Conservation (phyloP, 2,113 vertebrate genomes). For the Microtus richardsoni region DNA sequence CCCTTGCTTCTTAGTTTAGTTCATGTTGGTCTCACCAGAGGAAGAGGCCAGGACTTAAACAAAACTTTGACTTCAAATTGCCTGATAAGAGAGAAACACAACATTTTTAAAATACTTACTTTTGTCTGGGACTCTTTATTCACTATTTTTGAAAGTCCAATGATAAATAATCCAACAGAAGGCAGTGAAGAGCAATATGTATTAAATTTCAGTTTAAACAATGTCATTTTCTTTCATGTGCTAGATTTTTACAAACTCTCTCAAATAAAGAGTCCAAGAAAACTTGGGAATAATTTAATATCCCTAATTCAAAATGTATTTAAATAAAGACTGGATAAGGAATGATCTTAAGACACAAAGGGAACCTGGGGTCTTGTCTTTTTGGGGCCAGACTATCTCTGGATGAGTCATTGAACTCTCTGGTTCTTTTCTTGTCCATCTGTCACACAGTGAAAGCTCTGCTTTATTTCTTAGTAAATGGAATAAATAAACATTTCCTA, state of each 20-base stretch:
- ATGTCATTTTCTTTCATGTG: constrained; percentile 17
- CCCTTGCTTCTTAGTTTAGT: neutral
- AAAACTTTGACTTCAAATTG: neutral
- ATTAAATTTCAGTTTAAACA: constrained; percentile 31
- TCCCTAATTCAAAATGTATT: neutral
- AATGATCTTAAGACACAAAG: constrained; percentile 1
- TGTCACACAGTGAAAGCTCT: constrained; percentile 61
- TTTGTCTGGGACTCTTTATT: constrained; percentile 48
- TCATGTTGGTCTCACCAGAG: neutral
- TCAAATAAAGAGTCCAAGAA: constrained; percentile 37
- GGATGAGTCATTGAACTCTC: constrained; percentile 47
- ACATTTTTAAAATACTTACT: constrained; percentile 9
- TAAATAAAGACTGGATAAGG: constrained; percentile 40
- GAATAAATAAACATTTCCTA: constrained; percentile 67
- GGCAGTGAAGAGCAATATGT: neutral
- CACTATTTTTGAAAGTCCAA: constrained; percentile 29
- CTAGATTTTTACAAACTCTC: constrained; percentile 48
- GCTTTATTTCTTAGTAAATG: constrained; percentile 54
- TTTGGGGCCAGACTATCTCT: constrained; percentile 21
- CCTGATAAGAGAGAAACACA: neutral
- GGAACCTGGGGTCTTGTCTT: neutral
- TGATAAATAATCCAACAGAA: neutral
- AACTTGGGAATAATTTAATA: constrained; percentile 16
- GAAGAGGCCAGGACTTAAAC: constrained; percentile 19
- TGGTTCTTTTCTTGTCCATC: constrained; percentile 55